Evolutionary conservation across 2,113 vertebrate species (phyloP).

Genomic region (Panurus biarmicus): DNA sequence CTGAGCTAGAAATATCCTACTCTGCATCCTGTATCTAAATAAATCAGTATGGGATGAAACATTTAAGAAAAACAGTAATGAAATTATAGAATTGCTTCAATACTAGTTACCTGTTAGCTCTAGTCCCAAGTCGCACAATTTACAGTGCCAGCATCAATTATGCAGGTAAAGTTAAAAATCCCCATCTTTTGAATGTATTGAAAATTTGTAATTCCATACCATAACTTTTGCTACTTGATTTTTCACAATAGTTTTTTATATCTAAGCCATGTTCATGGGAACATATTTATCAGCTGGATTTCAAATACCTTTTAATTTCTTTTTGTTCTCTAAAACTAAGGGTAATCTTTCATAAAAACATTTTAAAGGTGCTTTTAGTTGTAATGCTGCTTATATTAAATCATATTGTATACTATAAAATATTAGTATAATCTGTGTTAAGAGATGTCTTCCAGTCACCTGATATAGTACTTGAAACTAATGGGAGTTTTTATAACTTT

Average conservation of each 20-base stretch:
- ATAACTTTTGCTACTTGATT: background rate
- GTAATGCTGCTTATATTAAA: background rate
- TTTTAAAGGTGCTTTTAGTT: background rate
- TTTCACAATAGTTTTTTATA: background rate
- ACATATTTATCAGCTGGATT: background rate
- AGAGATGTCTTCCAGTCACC: background rate
- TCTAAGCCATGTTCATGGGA: background rate
- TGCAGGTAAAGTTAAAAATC: background rate
- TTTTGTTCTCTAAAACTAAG: background rate
- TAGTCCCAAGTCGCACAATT: background rate
- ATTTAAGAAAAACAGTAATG: background rate
- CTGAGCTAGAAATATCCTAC: background rate
- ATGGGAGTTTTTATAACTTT: background rate
- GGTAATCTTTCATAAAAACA: background rate
- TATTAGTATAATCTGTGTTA: background rate
- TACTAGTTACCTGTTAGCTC: background rate
- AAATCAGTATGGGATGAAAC: background rate
- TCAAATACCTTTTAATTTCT: background rate
- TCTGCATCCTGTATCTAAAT: background rate
- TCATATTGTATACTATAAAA: background rate
- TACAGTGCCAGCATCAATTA: background rate
- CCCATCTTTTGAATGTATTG: background rate
- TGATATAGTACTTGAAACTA: background rate
- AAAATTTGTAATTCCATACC: background rate
- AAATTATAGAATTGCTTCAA: background rate